These are phyloP conservation scores for Thysanoteuthis rhombus DNA, from an alignment of 2,888 invertebrate species.

Conservation along the genomic window DNA sequence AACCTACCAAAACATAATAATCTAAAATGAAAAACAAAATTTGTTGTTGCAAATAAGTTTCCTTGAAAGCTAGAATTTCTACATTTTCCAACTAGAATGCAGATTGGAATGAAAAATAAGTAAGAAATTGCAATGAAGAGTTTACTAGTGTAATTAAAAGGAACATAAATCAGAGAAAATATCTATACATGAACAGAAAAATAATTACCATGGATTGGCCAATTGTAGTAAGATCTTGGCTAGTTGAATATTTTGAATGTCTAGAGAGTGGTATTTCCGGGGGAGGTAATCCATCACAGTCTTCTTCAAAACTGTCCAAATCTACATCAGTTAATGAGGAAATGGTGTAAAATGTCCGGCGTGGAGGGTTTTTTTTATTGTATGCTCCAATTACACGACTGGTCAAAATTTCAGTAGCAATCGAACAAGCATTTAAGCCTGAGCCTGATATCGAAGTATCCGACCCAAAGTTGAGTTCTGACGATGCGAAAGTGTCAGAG, in stretches of 20 bases:
- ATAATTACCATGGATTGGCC: not conserved
- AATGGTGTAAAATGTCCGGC: constrained; percentile 25
- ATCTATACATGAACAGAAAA: not conserved
- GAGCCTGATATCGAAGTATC: not conserved
- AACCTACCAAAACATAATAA: too few species aligned
- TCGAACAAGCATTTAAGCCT: constrained; percentile 18
- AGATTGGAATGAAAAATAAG: too few species aligned
- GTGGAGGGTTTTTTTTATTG: constrained; percentile 26
- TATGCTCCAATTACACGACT: not conserved
- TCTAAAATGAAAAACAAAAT: too few species aligned
- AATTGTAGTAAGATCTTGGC: constrained; percentile 19
- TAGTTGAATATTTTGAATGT: constrained; percentile 14
- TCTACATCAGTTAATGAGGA: constrained; percentile 20
- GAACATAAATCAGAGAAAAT: not conserved
- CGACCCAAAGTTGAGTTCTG: not conserved
- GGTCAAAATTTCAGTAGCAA: constrained; percentile 23
- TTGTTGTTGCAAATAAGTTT: too few species aligned
- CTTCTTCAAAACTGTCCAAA: constrained; percentile 1
- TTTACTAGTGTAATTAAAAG: not conserved
- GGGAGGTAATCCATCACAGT: not conserved
- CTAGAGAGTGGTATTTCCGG: not conserved
- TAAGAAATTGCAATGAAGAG: too few species aligned
- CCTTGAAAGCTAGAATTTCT: too few species aligned
- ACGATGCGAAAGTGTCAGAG: not conserved
- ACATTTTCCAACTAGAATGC: too few species aligned